phyloP scores from a whole-genome alignment of 2,888 invertebrate genomes.

The Seira sanloemensis region DNA sequence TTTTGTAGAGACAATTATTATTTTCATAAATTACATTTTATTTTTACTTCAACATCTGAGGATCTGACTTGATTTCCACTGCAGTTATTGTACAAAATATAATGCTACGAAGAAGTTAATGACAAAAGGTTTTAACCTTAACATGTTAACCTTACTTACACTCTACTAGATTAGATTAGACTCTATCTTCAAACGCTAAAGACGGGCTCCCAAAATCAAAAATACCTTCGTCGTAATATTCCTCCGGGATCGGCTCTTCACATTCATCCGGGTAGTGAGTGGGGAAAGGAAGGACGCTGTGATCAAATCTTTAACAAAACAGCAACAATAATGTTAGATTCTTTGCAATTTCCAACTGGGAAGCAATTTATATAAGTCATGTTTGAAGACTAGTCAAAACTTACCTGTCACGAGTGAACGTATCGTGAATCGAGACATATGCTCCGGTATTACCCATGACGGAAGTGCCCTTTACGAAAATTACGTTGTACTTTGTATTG shows the following conservation, averaged over 20 bases:
- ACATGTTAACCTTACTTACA: too few species aligned
- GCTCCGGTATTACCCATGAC: slow-evolving; percentile 90
- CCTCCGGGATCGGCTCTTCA: slow-evolving; percentile 81
- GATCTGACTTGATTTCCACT: too few species aligned
- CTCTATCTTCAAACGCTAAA: slow-evolving; percentile 80
- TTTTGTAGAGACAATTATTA: too few species aligned
- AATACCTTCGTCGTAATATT: slow-evolving; percentile 85
- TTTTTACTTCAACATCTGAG: too few species aligned
- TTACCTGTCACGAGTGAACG: slow-evolving; percentile 81
- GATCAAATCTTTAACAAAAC: slow-evolving; percentile 61
- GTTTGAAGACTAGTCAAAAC: not conserved
- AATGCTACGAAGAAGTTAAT: too few species aligned
- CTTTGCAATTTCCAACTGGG: not conserved
- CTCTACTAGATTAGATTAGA: slow-evolving; percentile 23
- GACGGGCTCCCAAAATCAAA: slow-evolving; percentile 86
- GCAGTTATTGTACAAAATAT: too few species aligned
- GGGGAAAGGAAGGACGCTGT: slow-evolving; percentile 84
- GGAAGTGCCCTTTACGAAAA: slow-evolving; percentile 89
- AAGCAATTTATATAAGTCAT: not conserved
- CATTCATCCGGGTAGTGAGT: slow-evolving; percentile 82
- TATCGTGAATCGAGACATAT: slow-evolving; percentile 89
- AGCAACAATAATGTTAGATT: not conserved
- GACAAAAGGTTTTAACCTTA: too few species aligned
- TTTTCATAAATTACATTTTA: too few species aligned
- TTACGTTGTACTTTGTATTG: slow-evolving; percentile 94